phyloP scores from a whole-genome alignment of 2,113 vertebrate species.

The Caracal caracal region DNA sequence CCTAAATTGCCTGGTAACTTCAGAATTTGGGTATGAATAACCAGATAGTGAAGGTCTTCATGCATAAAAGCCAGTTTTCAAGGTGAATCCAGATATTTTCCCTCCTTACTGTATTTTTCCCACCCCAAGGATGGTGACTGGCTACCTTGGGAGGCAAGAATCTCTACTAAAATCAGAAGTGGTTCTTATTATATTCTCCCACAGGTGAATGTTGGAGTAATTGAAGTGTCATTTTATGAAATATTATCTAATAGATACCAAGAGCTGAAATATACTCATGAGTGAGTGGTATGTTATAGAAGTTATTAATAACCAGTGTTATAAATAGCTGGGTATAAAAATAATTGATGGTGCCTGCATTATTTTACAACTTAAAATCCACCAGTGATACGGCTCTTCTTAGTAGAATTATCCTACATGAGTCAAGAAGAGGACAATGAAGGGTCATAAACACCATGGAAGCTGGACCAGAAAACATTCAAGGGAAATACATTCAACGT shows the following conservation, averaged over 20 bases:
- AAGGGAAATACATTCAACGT: not conserved
- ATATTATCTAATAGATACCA: not conserved
- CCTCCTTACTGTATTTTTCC: not conserved
- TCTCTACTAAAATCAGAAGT: not conserved
- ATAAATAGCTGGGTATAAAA: conserved; percentile 71
- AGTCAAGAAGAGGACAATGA: not conserved
- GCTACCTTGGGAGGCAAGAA: not conserved
- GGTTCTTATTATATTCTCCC: not conserved
- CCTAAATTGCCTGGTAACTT: not conserved
- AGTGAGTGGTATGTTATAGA: not conserved
- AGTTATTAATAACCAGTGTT: not conserved
- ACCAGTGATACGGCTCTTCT: not conserved
- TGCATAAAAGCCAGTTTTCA: not conserved
- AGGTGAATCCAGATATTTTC: not conserved
- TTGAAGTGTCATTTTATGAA: not conserved
- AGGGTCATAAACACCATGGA: not conserved
- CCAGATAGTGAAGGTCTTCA: not conserved
- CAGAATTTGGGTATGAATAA: not conserved
- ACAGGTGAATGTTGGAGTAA: not conserved
- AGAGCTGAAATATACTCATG: not conserved
- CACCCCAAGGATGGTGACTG: not conserved
- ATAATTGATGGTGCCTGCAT: not conserved
- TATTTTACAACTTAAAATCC: conserved; percentile 4
- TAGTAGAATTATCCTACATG: not conserved
- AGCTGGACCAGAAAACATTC: not conserved